Evolutionary conservation across 2,113 vertebrate species (phyloP).

Genomic region (Seriola rivoliana): DNA sequence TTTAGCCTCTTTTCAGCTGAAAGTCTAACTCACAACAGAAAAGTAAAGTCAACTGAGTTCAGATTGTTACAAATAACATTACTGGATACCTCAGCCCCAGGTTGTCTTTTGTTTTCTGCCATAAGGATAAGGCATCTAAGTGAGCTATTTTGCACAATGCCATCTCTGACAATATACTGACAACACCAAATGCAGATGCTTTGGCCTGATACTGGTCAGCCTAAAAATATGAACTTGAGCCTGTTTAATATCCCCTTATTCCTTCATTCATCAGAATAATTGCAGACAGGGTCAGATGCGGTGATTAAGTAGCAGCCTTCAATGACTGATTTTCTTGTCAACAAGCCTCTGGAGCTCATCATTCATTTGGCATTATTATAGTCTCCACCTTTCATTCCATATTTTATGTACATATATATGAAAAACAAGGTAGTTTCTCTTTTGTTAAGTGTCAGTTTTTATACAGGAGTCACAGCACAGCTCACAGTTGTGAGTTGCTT

Average conservation of each 20-base stretch:
- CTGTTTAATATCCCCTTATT: not conserved
- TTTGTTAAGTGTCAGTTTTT: not conserved
- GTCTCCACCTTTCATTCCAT: not conserved
- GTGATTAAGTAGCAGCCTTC: not conserved
- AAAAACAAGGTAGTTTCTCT: not conserved
- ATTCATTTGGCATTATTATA: not conserved
- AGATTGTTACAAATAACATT: not conserved
- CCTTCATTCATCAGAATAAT: not conserved
- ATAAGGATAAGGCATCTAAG: not conserved
- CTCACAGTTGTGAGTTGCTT: not conserved
- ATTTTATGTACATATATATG: no score
- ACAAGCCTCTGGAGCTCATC: not conserved
- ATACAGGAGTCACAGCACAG: not conserved
- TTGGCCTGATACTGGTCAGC: not conserved
- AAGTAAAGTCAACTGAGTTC: not conserved
- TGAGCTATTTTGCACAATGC: not conserved
- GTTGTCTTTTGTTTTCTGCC: not conserved
- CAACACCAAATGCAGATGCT: not conserved
- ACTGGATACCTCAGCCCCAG: not conserved
- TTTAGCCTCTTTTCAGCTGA: no score
- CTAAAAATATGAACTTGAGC: not conserved
- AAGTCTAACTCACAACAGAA: not conserved
- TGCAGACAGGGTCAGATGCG: not conserved
- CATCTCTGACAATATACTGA: not conserved
- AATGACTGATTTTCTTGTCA: constrained; percentile 4